Evolutionary conservation across 2,113 vertebrate genomes (phyloP), one percentile per base, ranked within the genome.

Genomic region (Oncorhynchus masou): DNA sequence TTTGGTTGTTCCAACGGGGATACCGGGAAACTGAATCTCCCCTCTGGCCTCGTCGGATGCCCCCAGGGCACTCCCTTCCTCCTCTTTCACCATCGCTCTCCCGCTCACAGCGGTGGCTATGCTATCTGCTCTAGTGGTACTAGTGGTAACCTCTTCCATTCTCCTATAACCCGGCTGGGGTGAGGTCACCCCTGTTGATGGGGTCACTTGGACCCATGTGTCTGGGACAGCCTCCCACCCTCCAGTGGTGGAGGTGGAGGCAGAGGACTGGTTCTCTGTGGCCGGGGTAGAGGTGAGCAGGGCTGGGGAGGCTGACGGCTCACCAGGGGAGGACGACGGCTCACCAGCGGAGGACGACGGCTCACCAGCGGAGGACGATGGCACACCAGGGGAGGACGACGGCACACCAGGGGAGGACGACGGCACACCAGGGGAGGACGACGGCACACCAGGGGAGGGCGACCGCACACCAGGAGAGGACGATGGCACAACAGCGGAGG

Each of bases 1-100:
- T 76, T 84, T 91, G 27, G 81, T 85, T 20, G 90, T 86, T 45
- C 71, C 90, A 2, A 62, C 83, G 2, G 74, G 87, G 39, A 86
- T 74, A 5, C 81, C 87, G 19, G 87, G 88, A 74, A 93, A 88
- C 76, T 93, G 91, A 71, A 93, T 87, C 74, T 93, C 92, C 15
- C 92, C 91, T 66, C 88, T 92, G 5, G 90, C 92, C 79, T 94
- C 92, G 0, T 64, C 90, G 27, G 90, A 92, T 1, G 92, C 90
- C 73, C 92, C 93, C 0, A 83, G 86, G 29, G 92, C 91, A 29
- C 34, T 76, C 9, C 76, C 88, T 16, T 91, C 88, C 57, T 88
- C 84, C 31, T 71, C 81, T 45, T 45, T 45, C 39, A 45, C 39
- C 39, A 45, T 12, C 1, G 70, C 74, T 9, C 85, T 86, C 22